A percentile compares a stretch with the other conserved stretches of the same genome.
Evolutionary conservation across 2,113 vertebrate genomes (phyloP).

Genomic region (Baryphthengus martii): DNA sequence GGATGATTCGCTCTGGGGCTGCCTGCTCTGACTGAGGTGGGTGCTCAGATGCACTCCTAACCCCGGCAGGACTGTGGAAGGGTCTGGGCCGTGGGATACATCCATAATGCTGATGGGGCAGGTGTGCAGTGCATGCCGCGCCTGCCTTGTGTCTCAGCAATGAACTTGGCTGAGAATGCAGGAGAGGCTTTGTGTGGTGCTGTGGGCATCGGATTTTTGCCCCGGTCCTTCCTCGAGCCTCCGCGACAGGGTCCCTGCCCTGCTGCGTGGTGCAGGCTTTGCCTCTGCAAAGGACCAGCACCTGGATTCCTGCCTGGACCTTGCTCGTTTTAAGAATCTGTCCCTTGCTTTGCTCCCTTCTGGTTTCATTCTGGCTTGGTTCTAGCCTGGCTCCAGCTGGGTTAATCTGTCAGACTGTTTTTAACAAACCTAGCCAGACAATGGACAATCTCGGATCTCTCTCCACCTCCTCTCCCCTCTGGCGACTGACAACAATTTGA

Average conservation of each 20-base stretch:
- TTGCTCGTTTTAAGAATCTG: not conserved
- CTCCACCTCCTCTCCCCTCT: not conserved
- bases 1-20: not conserved
- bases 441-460: not conserved
- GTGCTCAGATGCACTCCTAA: not conserved
- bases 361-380: not conserved
- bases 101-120: not conserved
- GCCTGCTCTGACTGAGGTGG: not conserved
- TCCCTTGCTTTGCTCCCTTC: not conserved
- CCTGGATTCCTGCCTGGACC: not conserved
- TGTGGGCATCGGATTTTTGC: not conserved
- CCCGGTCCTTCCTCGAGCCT: not conserved
- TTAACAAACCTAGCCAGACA: not conserved
- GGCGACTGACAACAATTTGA: not conserved
- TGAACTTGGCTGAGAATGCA: not conserved
- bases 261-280: not conserved
- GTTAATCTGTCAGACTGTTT: slow-evolving; percentile 35
- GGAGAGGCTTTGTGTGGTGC: not conserved
- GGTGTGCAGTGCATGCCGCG: fast-evolving
- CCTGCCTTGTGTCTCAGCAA: not conserved
- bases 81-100: not conserved
- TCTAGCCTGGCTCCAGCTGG: not conserved
- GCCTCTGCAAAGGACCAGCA: not conserved
- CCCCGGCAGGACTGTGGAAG: not conserved
- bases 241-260: not conserved